A percentile compares a stretch with the other conserved stretches of the same genome.
Evolutionary conservation across 2,797 vertebrate species (phyloP).

Genomic region (Poeciliopsis paucimaculata): DNA sequence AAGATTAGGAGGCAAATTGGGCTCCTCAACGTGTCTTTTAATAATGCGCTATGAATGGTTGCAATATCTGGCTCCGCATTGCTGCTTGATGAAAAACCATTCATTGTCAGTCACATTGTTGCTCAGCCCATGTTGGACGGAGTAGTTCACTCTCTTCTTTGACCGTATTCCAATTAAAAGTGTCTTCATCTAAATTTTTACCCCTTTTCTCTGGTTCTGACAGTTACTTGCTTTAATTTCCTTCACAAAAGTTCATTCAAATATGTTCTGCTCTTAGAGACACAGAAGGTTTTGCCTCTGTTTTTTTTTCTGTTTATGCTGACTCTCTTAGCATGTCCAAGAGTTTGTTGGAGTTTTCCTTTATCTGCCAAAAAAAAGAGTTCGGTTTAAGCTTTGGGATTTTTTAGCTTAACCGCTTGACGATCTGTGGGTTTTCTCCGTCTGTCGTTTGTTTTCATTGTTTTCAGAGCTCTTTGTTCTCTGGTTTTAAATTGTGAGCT

Average conservation of each 20-base stretch:
- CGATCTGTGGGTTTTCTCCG: background rate
- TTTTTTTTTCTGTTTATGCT: too few relatives aligned
- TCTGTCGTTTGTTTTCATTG: background rate
- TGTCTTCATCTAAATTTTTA: background rate
- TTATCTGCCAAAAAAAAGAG: background rate
- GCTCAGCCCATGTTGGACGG: background rate
- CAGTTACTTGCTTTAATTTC: background rate
- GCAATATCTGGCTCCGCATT: constrained; percentile 38
- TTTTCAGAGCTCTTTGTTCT: background rate
- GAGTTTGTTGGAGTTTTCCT: background rate
- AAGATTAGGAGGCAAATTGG: constrained; percentile 41
- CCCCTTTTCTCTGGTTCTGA: background rate
- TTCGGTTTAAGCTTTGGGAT: background rate
- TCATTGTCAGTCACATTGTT: background rate
- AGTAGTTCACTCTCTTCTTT: background rate
- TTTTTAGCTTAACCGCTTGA: background rate
- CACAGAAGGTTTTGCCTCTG: background rate
- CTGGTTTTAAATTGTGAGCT: background rate
- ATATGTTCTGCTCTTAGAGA: background rate
- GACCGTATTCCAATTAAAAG: background rate
- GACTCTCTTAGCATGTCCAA: too few relatives aligned
- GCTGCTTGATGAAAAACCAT: constrained; percentile 5
- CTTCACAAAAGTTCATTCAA: background rate
- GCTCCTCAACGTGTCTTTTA: constrained; percentile 29
- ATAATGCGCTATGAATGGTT: constrained; percentile 25